These are phyloP conservation scores for Sternarchorhynchus goeldii DNA, from an alignment of 2,797 vertebrate species.

Conservation along the genomic window DNA sequence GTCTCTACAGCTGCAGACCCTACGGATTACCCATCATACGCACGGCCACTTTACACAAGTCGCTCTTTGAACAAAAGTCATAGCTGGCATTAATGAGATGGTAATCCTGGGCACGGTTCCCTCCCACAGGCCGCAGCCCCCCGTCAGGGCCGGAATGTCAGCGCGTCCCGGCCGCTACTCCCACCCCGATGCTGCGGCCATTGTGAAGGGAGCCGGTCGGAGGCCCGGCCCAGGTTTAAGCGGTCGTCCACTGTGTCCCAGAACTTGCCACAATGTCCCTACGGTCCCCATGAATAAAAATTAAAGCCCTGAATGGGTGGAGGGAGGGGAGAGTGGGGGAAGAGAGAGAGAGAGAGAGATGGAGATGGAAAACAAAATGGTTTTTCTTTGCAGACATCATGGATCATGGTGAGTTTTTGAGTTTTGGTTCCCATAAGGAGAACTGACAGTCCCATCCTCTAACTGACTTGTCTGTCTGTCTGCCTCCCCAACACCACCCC, in stretches of 20 bases:
- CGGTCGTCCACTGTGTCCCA: conserved; percentile 83
- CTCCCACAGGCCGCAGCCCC: conserved; percentile 99
- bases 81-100: conserved; percentile 99
- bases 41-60: conserved; percentile 99
- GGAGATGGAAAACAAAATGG: conserved; percentile 74
- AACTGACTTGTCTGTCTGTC: conserved; percentile 72
- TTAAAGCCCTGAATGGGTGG: conserved; percentile 75
- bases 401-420: conserved; percentile 86
- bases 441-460: conserved; percentile 75
- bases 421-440: conserved; percentile 96
- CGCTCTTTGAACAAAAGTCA: conserved; percentile 99
- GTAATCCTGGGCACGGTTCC: conserved; percentile 99
- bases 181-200: conserved; percentile 94
- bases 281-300: conserved; percentile 84
- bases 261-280: conserved; percentile 80
- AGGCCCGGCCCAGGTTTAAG: conserved; percentile 94
- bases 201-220: conserved; percentile 89
- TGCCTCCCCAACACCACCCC: conserved; percentile 74
- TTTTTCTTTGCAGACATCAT: conserved; percentile 71
- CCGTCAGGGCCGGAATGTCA: conserved; percentile 99
- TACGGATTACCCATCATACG: conserved; percentile 99
- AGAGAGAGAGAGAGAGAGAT: conserved; percentile 62
- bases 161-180: conserved; percentile 86
- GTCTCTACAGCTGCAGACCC: conserved; percentile 98
- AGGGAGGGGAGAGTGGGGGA: conserved; percentile 80